Evolutionary conservation across 2,113 vertebrate genomes (phyloP), one percentile per base, ranked within the genome.

Genomic region (Petrocephalus zakoni): DNA sequence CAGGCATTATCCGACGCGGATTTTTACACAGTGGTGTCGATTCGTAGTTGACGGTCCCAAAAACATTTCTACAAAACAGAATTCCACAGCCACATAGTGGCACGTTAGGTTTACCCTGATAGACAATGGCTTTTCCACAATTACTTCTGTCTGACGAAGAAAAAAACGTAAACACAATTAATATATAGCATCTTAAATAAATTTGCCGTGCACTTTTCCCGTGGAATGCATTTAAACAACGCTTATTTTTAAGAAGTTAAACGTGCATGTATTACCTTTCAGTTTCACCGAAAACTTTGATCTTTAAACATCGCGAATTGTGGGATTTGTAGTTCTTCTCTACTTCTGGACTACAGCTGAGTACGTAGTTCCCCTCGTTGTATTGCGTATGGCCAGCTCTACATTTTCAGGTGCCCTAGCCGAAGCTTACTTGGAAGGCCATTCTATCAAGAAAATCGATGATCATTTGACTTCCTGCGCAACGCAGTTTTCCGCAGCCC

Each of bases 311-410:
- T 86, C 29, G n/a, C 4, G 34, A 22, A 25, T 47, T 87, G 72
- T 72, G 87, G 87, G 61, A 75, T 72, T 49, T 72, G 87, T 72
- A 87, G 58, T 87, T 51, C 86, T 19, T 5, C 37, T 47, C 2
- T 84, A 25, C 47, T 47, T 84, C 42, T 84, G 47, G 21, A 84
- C 42, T 84, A 51, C 81, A 78, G 37, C 1, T 37, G 72, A 4
- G 4, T 83, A 83, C 81, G 37, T 22, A 87, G 25, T 87, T 72
- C 42, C 11, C 29, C 64, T 72, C 21, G 3, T 21, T 29, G 58
- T 72, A n/a, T n/a, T n/a, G n/a, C n/a, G n/a, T n/a, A n/a, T n/a
- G 61, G 61, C n/a, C 46, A 47, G 46, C 46, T 47, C 46, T 47
- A 47, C 46, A 47, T 47, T 47, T 47, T 47, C 46, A 47, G 46